Conservation (phyloP, 1,140 invertebrate species). For the Aphelinus atriplicis region DNA sequence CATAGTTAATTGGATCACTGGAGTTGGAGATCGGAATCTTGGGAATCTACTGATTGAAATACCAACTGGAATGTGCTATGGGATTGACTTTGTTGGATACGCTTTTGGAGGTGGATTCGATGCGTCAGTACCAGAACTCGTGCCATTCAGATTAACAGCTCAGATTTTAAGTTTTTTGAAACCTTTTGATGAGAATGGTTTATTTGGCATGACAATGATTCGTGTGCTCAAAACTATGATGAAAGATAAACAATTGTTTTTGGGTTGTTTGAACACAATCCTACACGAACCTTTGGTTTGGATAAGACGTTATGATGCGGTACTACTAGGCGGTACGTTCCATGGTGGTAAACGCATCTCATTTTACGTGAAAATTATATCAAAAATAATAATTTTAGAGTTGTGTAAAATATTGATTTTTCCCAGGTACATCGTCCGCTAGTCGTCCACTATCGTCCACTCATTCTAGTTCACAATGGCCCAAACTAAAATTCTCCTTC, state of each 20-base stretch:
- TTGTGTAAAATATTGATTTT: conserved; percentile 64
- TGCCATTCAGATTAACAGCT: conserved; percentile 80
- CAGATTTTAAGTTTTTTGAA: conserved; percentile 75
- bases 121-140: conserved; percentile 75
- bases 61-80: conserved; percentile 72
- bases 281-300: conserved; percentile 79
- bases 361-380: conserved; percentile 13
- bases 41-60: conserved; percentile 74
- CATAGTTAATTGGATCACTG: conserved; percentile 75
- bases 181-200: conserved; percentile 72
- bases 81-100: conserved; percentile 79
- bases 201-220: conserved; percentile 74
- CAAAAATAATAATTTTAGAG: conserved; percentile 41
- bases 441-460: too few species aligned
- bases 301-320: conserved; percentile 59
- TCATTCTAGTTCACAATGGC: conserved; percentile 64
- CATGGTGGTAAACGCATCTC: conserved; percentile 26
- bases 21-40: conserved; percentile 82
- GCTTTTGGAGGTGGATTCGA: conserved; percentile 74
- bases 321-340: conserved; percentile 39
- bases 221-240: conserved; percentile 70
- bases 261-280: conserved; percentile 78
- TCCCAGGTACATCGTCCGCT: too few species aligned
- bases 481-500: conserved; percentile 67
- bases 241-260: conserved; percentile 67